Evolutionary conservation across 2,113 vertebrate species (phyloP).

Genomic region (Anhinga anhinga): DNA sequence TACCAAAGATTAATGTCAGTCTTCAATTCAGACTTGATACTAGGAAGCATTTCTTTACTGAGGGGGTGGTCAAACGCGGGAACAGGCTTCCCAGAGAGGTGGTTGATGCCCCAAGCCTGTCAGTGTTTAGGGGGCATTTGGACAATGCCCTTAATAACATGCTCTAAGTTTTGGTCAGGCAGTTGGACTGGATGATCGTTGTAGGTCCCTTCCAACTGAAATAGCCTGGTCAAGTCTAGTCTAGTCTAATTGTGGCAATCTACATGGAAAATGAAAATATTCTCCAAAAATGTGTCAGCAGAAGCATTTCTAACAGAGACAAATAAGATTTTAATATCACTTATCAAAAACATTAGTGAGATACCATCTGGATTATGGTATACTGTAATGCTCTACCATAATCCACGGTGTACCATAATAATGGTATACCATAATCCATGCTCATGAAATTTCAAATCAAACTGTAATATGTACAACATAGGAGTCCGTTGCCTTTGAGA

Average conservation of each 20-base stretch:
- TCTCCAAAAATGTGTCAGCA: background rate
- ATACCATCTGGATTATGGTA: fast-evolving
- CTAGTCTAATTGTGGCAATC: background rate
- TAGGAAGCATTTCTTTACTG: background rate
- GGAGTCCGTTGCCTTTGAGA: background rate
- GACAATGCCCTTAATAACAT: background rate
- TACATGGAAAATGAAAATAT: background rate
- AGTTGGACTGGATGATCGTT: no score
- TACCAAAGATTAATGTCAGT: no score
- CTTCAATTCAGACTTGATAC: background rate
- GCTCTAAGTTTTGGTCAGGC: background rate
- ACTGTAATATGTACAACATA: no score
- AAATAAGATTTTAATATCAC: background rate
- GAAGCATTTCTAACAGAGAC: background rate
- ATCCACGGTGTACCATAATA: background rate
- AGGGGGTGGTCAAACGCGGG: background rate
- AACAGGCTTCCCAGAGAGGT: background rate
- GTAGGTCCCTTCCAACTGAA: background rate
- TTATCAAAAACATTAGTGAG: background rate
- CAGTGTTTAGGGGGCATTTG: background rate
- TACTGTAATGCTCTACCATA: no score
- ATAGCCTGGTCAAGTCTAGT: no score
- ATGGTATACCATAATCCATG: fast-evolving
- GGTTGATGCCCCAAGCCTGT: background rate
- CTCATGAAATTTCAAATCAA: background rate